A percentile compares a stretch with the other conserved stretches of the same genome.
These are phyloP conservation scores for Drosophila funebris DNA, from an alignment of 1,140 invertebrate species.

Conservation along the genomic window DNA sequence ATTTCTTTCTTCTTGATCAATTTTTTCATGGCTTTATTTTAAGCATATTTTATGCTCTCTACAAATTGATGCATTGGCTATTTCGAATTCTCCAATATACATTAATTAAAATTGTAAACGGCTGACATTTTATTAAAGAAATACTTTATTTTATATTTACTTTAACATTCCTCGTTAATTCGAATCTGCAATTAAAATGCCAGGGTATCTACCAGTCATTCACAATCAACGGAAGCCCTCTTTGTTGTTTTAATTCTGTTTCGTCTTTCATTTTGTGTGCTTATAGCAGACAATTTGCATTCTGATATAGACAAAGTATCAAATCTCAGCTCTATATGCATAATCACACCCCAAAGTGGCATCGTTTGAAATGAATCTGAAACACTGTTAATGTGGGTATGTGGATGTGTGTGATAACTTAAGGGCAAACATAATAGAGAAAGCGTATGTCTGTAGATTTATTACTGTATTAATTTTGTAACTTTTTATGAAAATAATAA, in stretches of 20 bases:
- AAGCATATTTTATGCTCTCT: neutral
- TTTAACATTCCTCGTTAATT: no score
- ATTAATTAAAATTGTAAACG: neutral
- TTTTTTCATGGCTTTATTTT: constrained; percentile 74
- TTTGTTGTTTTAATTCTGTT: constrained; percentile 19
- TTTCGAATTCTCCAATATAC: neutral
- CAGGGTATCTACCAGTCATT: neutral
- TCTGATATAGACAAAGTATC: constrained; percentile 55
- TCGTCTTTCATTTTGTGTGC: constrained; percentile 24
- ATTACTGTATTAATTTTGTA: constrained; percentile 17
- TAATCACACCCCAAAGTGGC: constrained; percentile 76
- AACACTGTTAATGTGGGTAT: constrained; percentile 34
- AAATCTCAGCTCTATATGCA: constrained; percentile 70
- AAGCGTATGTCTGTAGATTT: constrained; percentile 4
- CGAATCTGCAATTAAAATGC: no score
- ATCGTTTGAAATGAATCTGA: constrained; percentile 62
- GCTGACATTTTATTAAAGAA: neutral
- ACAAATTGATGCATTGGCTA: neutral
- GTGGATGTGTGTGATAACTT: constrained; percentile 11
- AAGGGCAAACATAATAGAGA: constrained; percentile 1
- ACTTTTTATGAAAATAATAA: constrained; percentile 61
- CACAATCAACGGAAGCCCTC: neutral
- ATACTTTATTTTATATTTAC: no score
- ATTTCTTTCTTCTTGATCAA: constrained; percentile 64
- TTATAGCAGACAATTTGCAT: constrained; percentile 61